Percentiles rank a stretch among this genome's conserved stretches.
phyloP scores from a whole-genome alignment of 2,888 invertebrate genomes.

The Zygothrica quintamaculata region DNA sequence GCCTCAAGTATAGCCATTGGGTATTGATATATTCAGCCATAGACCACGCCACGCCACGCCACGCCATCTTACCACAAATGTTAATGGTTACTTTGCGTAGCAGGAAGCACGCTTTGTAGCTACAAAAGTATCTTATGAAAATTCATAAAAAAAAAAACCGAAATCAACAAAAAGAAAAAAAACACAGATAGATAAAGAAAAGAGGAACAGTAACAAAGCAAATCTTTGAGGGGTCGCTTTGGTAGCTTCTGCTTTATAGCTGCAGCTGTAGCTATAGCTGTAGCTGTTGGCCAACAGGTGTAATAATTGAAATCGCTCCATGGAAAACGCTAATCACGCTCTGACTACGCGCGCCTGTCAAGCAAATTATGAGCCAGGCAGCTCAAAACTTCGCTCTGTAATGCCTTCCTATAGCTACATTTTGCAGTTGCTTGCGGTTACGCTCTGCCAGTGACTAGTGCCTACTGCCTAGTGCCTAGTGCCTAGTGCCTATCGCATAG shows the following conservation, averaged over 20 bases:
- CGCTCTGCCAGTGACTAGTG: slow-evolving; percentile 42
- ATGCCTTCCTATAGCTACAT: slow-evolving; percentile 18
- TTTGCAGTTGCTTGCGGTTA: slow-evolving; percentile 59
- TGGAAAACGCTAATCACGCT: slow-evolving; percentile 76
- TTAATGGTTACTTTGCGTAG: slow-evolving; percentile 41
- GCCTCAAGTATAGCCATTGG: slow-evolving; percentile 34
- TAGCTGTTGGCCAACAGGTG: slow-evolving; percentile 75
- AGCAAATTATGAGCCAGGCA: slow-evolving; percentile 56
- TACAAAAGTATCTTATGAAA: slow-evolving; percentile 59
- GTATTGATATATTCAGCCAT: slow-evolving; percentile 53
- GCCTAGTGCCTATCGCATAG: slow-evolving; percentile 19
- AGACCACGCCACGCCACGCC: slow-evolving; percentile 62
- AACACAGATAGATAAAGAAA: slow-evolving; percentile 18
- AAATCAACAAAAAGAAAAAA: slow-evolving; percentile 44
- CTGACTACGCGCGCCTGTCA: slow-evolving; percentile 58
- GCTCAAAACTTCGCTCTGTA: slow-evolving; percentile 1
- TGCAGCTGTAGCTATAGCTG: too few relatives aligned
- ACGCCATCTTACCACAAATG: slow-evolving; percentile 44
- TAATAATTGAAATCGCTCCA: slow-evolving; percentile 83
- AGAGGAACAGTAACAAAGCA: slow-evolving; percentile 22
- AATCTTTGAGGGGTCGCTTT: slow-evolving; percentile 48
- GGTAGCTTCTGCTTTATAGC: slow-evolving; percentile 28
- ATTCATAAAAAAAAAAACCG: slow-evolving; percentile 44
- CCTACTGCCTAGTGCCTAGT: slow-evolving; percentile 18
- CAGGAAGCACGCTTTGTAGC: slow-evolving; percentile 78